Conservation (phyloP, 1,140 invertebrate genomes). For the Hycleus cichorii region DNA sequence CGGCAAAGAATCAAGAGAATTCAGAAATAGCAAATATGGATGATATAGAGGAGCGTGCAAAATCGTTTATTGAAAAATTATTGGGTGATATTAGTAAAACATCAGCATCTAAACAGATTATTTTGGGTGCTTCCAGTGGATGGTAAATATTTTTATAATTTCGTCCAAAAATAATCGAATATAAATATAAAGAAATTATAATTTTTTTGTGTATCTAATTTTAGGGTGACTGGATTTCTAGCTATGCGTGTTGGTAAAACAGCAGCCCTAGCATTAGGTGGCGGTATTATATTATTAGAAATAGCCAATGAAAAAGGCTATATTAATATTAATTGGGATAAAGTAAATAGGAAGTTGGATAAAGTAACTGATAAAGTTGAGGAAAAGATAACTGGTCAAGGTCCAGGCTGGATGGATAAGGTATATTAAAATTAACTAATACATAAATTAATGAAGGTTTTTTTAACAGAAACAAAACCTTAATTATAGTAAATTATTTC, state of each 20-base stretch:
- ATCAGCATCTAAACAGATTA: conserved; percentile 78
- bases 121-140: conserved; percentile 79
- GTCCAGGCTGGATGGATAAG: conserved; percentile 69
- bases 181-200: neutral
- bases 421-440: conserved; percentile 43
- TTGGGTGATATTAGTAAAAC: conserved; percentile 71
- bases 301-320: conserved; percentile 88
- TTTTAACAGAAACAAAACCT: conserved; percentile 10
- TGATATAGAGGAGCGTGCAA: conserved; percentile 24
- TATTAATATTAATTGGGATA: conserved; percentile 84
- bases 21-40: conserved; percentile 19
- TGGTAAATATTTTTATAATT: conserved; percentile 52
- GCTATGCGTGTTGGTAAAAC: conserved; percentile 89
- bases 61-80: conserved; percentile 56
- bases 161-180: neutral
- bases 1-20: conserved; percentile 5
- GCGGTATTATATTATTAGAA: conserved; percentile 81
- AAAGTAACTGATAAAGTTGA: conserved; percentile 75
- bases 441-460: neutral
- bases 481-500: neutral
- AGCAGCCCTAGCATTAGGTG: conserved; percentile 79
- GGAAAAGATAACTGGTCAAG: conserved; percentile 63
- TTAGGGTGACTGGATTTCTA: conserved; percentile 79
- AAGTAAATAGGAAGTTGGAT: conserved; percentile 73
- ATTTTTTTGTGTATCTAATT: neutral